phyloP scores from a whole-genome alignment of 2,113 vertebrate genomes.

The Pelusios castaneus region DNA sequence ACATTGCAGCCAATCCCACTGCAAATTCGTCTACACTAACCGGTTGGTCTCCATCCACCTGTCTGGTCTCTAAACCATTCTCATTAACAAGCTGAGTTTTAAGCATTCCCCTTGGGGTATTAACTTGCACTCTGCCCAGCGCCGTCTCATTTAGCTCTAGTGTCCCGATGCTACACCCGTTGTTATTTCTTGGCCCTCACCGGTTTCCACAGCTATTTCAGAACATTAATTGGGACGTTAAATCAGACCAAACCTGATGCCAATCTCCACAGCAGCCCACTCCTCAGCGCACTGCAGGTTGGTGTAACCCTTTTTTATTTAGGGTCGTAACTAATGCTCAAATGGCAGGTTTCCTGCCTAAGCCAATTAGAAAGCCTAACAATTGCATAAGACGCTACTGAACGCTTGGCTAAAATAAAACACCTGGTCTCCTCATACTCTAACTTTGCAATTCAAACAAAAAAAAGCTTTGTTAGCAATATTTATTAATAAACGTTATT shows the following conservation, averaged over 20 bases:
- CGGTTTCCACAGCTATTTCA: neutral
- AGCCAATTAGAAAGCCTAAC: neutral
- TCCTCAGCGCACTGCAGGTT: neutral
- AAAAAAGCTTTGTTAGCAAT: neutral
- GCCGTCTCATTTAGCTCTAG: neutral
- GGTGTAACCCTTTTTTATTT: neutral
- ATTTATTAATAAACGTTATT: neutral
- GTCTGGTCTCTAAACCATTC: neutral
- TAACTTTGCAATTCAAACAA: neutral
- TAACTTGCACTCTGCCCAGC: constrained; percentile 27
- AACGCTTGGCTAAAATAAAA: neutral
- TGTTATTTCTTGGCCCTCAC: neutral
- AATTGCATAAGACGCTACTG: neutral
- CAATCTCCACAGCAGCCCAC: neutral
- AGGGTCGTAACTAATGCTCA: neutral
- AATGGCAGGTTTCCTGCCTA: neutral
- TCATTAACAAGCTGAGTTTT: constrained; percentile 27
- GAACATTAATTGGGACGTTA: neutral
- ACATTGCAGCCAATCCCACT: constrained; percentile 56
- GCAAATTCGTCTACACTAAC: constrained; percentile 16
- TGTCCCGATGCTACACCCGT: neutral
- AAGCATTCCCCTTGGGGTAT: neutral
- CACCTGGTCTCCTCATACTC: neutral
- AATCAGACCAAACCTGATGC: neutral
- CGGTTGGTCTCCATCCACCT: constrained; percentile 9